Evolutionary conservation across 2,113 vertebrate species (phyloP).

Genomic region (Leucoraja erinaceus): DNA sequence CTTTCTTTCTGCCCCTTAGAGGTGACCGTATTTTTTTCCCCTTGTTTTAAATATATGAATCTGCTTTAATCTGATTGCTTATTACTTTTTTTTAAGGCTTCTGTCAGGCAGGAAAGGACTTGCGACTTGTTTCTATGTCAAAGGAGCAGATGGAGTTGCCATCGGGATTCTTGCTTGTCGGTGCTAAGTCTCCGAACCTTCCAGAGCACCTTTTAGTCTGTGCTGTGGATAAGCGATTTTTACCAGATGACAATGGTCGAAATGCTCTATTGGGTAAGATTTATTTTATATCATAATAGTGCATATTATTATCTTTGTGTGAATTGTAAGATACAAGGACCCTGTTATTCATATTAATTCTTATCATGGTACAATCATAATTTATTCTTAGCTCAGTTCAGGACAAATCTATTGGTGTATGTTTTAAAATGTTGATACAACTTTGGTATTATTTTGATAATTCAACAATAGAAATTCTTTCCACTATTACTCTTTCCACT

Average conservation of each 20-base stretch:
- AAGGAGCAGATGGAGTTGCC: slow-evolving; percentile 76
- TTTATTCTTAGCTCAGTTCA: not conserved
- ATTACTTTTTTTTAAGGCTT: slow-evolving; percentile 60
- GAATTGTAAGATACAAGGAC: not conserved
- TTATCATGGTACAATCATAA: not conserved
- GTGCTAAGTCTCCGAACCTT: slow-evolving; percentile 76
- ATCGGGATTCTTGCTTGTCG: slow-evolving; percentile 78
- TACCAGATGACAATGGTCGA: slow-evolving; percentile 82
- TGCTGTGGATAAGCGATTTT: slow-evolving; percentile 82
- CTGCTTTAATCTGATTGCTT: not conserved
- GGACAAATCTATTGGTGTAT: not conserved
- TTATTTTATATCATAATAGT: not conserved
- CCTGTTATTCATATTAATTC: not conserved
- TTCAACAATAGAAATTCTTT: not conserved
- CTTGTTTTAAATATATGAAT: not conserved
- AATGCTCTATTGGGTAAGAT: slow-evolving; percentile 85
- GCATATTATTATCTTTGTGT: not conserved
- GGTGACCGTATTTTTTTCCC: not conserved
- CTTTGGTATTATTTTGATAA: not conserved
- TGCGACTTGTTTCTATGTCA: slow-evolving; percentile 75
- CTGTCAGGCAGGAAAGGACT: slow-evolving; percentile 88
- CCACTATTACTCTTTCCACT: too few relatives aligned
- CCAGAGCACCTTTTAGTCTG: slow-evolving; percentile 84
- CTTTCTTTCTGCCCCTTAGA: not conserved
- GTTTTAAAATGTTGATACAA: not conserved